A percentile compares a stretch with the other conserved stretches of the same genome.
phyloP scores from a whole-genome alignment of 1,140 invertebrate species.

The Stenopsyche tienmushanensis region DNA sequence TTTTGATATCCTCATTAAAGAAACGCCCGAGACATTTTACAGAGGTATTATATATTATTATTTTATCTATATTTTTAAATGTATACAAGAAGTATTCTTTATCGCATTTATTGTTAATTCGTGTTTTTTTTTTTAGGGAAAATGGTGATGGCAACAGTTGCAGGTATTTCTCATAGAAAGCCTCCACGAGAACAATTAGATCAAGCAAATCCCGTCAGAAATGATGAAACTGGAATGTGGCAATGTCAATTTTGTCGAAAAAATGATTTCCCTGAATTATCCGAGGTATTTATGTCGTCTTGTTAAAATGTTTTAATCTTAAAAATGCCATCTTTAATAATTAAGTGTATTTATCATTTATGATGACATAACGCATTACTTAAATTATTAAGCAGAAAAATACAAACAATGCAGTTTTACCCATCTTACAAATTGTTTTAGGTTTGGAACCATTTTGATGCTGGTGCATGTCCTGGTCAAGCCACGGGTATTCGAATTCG shows the following conservation, averaged over 20 bases:
- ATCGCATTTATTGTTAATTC: neutral
- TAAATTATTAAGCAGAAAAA: slow-evolving; percentile 3
- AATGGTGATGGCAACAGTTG: slow-evolving; percentile 74
- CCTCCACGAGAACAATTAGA: slow-evolving; percentile 92
- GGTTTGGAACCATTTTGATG: slow-evolving; percentile 98
- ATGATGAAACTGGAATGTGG: slow-evolving; percentile 93
- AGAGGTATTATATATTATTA: slow-evolving; percentile 61
- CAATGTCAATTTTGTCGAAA: slow-evolving; percentile 97
- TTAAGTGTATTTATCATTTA: neutral
- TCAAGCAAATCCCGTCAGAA: slow-evolving; percentile 90
- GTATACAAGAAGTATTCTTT: neutral
- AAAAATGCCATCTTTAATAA: neutral
- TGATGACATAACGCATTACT: neutral
- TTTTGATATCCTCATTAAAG: slow-evolving; percentile 95
- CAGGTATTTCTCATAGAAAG: slow-evolving; percentile 80
- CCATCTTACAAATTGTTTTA: slow-evolving; percentile 30
- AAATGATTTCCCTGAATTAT: slow-evolving; percentile 92
- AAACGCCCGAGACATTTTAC: slow-evolving; percentile 93
- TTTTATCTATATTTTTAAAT: neutral
- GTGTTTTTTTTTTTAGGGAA: slow-evolving; percentile 53
- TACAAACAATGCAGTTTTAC: neutral
- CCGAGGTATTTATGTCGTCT: slow-evolving; percentile 63
- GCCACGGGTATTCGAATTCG: slow-evolving; percentile 87
- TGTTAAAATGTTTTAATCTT: neutral
- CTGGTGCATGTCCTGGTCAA: slow-evolving; percentile 91